These are phyloP conservation scores for Sebastes miniatus DNA, from an alignment of 2,797 vertebrate species.

Conservation along the genomic window DNA sequence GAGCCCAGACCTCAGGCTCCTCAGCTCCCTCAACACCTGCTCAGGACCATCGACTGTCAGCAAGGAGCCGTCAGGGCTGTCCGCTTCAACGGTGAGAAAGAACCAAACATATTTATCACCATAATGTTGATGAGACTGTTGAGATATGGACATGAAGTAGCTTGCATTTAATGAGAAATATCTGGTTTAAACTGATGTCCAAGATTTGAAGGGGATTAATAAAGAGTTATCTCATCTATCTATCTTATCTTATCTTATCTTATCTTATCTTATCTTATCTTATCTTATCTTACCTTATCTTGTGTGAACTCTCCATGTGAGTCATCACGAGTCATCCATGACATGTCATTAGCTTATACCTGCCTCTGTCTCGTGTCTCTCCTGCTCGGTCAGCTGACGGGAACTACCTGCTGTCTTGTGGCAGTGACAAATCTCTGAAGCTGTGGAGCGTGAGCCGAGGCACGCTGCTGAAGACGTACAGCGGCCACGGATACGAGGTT, in stretches of 20 bases:
- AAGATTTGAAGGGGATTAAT: neutral
- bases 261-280: no score
- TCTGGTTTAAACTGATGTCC: neutral
- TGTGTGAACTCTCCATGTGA: neutral
- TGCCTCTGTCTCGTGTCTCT: neutral
- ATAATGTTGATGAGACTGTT: neutral
- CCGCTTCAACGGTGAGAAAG: constrained; percentile 87
- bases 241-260: neutral
- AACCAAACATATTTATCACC: rapidly evolving
- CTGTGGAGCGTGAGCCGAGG: constrained; percentile 90
- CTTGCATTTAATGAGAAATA: neutral
- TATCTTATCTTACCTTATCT: no score
- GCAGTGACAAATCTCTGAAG: constrained; percentile 91
- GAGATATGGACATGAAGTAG: neutral
- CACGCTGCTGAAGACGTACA: constrained; percentile 88
- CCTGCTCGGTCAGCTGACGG: constrained; percentile 83
- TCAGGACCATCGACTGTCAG: constrained; percentile 83
- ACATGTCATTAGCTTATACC: neutral
- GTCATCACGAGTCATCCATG: neutral
- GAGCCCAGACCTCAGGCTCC: constrained; percentile 82
- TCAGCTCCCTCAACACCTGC: constrained; percentile 84
- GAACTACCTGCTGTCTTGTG: constrained; percentile 91
- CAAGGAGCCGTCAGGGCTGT: constrained; percentile 90
- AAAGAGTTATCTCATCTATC: no score
- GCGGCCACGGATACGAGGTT: constrained; percentile 94